Conservation (phyloP, 37 sponge, comb jelly and placozoan species). For the Beroe ovata region DNA sequence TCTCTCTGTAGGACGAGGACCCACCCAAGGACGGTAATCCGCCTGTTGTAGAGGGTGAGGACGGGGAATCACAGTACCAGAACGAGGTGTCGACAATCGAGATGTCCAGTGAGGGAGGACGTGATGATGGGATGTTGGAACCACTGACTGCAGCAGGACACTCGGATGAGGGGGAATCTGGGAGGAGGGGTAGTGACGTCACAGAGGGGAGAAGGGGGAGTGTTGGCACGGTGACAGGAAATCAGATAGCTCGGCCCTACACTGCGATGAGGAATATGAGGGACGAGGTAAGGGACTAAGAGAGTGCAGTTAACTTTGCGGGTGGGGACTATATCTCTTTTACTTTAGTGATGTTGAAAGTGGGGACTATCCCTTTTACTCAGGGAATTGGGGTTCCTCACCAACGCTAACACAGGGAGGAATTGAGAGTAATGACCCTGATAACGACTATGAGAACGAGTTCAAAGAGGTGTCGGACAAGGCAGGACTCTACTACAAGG, state of each 20-base stretch:
- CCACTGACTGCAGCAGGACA: not conserved
- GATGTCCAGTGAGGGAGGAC: not conserved
- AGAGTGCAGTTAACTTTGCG: too few species aligned
- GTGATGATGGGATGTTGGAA: slow-evolving; percentile 15
- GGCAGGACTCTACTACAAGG: slow-evolving; percentile 71
- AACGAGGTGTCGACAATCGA: slow-evolving; percentile 16
- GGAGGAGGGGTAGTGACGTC: not conserved
- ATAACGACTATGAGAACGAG: slow-evolving; percentile 68
- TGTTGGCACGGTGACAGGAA: not conserved
- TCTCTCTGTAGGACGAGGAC: slow-evolving; percentile 42
- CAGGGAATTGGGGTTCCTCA: too few species aligned
- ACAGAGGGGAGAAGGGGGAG: not conserved
- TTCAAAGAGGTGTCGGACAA: slow-evolving; percentile 62
- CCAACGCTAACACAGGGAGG: slow-evolving; percentile 60
- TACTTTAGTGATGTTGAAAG: too few species aligned
- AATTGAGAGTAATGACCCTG: too few species aligned
- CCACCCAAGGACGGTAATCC: slow-evolving; percentile 60
- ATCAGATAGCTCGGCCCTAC: slow-evolving; percentile 46
- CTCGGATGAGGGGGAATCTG: not conserved
- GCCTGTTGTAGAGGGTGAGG: slow-evolving; percentile 32
- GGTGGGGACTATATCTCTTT: too few species aligned
- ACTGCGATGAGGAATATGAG: slow-evolving; percentile 12
- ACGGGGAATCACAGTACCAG: not conserved
- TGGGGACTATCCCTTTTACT: too few species aligned
- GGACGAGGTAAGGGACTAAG: slow-evolving; percentile 18